Evolutionary conservation across 2,888 invertebrate species (phyloP), one percentile per base, ranked within the genome.

Genomic region (Spisula solida): DNA sequence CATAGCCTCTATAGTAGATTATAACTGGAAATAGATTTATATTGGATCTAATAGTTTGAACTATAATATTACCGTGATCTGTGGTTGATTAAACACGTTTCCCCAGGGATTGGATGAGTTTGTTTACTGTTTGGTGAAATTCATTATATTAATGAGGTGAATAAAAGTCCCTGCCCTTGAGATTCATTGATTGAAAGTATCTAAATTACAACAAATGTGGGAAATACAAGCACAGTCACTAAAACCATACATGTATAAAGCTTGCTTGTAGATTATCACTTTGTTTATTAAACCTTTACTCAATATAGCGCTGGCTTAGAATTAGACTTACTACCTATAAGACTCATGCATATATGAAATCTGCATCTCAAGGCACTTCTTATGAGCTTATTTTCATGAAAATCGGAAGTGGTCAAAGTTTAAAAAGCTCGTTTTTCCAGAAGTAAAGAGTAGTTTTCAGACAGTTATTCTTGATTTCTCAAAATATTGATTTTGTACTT

Each of bases 1-100:
- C 34, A 75, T 25, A 18, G 75, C 31, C 75, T 25, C 34, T 31
- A 41, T 41, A 41, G 75, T 12, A 34, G 75, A 75, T 34, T 75
- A 75, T 34, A 75, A 75, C 12, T 75, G 75, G 34, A 75, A 34
- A 75, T 75, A 34, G 75, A 75, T 75, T 75, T 75, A 18, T 75
- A 34, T 31, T 75, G 31, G 75, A 31, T 34, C 5, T 31, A 25
- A 18, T 25, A 34, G 75, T 16, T 75, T 18, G n/a, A 75, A 75
- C 18, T 31, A 18, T 34, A 31, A 18, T 34, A 16, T 34, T 66
- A 75, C 34, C 75, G 31, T 34, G 60, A n/a, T 34, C 34, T 18
- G 16, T 75, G 75, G 34, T 75, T 34, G 34, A 75, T 75, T 75
- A 34, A 75, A 34, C 16, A 34, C 34, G 31, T 75, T 34, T 75